Conservation (phyloP, 2,888 invertebrate species). For the Tryphoninae sp. region DNA sequence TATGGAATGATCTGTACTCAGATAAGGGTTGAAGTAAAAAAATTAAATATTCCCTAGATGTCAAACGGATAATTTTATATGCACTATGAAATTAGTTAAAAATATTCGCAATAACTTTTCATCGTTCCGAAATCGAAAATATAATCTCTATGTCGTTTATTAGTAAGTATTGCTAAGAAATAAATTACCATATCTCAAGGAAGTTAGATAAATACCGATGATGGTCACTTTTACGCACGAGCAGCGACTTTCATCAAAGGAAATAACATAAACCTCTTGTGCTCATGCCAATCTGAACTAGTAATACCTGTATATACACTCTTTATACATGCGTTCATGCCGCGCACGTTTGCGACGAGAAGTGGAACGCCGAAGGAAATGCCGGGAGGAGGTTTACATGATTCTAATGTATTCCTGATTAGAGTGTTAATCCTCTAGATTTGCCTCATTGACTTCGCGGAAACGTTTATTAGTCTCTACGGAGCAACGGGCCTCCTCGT, state of each 20-base stretch:
- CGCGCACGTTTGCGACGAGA: constrained; percentile 38
- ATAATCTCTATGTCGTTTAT: neutral
- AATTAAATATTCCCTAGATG: no score
- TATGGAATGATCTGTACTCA: no score
- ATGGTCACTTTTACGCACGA: constrained; percentile 71
- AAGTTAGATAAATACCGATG: constrained; percentile 75
- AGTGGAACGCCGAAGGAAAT: constrained; percentile 14
- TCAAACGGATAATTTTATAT: no score
- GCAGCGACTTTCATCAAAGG: constrained; percentile 74
- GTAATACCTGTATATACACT: constrained; percentile 17
- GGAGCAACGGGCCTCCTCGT: constrained; percentile 48
- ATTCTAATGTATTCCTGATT: constrained; percentile 80
- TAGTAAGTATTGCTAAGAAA: constrained; percentile 71
- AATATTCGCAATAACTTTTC: no score
- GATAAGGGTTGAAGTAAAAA: no score
- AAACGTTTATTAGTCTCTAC: constrained; percentile 77
- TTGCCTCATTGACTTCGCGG: constrained; percentile 73
- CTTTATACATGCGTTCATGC: constrained; percentile 18
- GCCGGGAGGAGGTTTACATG: constrained; percentile 67
- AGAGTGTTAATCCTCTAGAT: constrained; percentile 76
- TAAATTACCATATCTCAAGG: constrained; percentile 66
- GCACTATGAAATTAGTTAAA: no score
- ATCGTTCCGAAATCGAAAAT: no score
- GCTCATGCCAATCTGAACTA: constrained; percentile 35
- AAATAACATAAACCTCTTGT: constrained; percentile 70